Base-by-base conservation (phyloP, 2,113 vertebrate genomes). In the Entelurus aequoreus region DNA sequence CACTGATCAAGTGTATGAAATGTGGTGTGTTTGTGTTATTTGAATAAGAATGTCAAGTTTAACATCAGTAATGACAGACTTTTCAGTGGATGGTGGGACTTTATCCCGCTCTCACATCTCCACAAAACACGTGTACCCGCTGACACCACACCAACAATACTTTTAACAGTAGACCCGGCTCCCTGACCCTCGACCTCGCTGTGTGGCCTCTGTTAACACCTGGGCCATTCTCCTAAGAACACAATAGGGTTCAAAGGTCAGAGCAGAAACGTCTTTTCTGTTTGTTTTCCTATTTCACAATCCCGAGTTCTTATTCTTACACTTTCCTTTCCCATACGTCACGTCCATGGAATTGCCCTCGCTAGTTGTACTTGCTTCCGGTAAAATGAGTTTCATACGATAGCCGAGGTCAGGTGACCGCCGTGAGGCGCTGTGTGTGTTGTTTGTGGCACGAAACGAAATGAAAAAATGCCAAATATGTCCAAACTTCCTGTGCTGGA, bases 121-220 rank as follows among this genome's bases (percentile, higher is more conserved):
- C 42, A 8, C 40, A 42, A 6, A 42, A 16, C 38, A 44, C 49
- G 14, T 59, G 14, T 35, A 21, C 36, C 46, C 51, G 15, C 8
- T 48, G 47, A 12, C n/a, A 19, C 66, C 40, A n/a, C 49, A 50
- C 8, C 21, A 49, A 47, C 52, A 62, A 54, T 44, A 6, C 42
- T 9, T 67, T 72, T 76, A 58, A 68, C 69, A 54, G 67, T 54
- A 46, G 13, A 61, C 62, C 59, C 44, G n/a, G 40, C 36, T 50
- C 44, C 6, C 8, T 66, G 48, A 61, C 6, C 51, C 35, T 14
- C 66, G 38, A 73, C 61, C 60, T 37, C 46, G 49, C 40, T 28
- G 8, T 37, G 15, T 61, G 47, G 42, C 42, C 59, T 60, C 48
- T 69, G 62, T 49, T n/a, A 38, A 55, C 37, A 50, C 59, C 42